Conservation (phyloP, 2,113 vertebrate genomes). For the Genyomyrus donnyi region DNA sequence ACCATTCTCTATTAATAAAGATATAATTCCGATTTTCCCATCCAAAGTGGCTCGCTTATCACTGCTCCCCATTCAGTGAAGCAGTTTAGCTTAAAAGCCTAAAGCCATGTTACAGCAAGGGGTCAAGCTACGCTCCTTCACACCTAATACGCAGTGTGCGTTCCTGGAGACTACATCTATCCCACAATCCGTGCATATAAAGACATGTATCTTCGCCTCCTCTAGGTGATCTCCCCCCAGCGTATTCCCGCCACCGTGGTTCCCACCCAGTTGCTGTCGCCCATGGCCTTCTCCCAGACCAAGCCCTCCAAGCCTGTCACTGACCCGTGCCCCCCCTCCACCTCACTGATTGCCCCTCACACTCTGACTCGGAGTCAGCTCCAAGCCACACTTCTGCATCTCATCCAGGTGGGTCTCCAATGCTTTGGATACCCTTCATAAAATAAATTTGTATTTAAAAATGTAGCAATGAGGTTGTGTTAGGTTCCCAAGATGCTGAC, state of each 20-base stretch:
- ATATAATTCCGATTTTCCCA: neutral
- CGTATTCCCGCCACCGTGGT: conserved; percentile 60
- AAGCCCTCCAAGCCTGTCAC: conserved; percentile 38
- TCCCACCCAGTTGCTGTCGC: conserved; percentile 73
- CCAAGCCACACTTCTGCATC: conserved; percentile 74
- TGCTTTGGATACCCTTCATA: neutral
- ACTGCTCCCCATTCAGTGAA: neutral
- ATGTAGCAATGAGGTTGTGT: neutral
- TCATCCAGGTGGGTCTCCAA: conserved; percentile 70
- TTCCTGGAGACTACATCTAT: neutral
- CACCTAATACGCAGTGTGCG: neutral
- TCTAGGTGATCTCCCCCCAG: conserved; percentile 69
- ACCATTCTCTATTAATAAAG: neutral
- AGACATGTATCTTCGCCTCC: neutral
- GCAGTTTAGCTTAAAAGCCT: neutral
- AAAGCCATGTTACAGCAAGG: neutral
- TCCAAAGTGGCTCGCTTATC: neutral
- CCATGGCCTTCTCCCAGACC: conserved; percentile 72
- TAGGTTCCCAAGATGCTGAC: neutral
- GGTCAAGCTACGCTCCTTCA: neutral
- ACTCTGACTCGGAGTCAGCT: conserved; percentile 71
- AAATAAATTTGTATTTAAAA: neutral
- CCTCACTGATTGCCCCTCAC: conserved; percentile 19
- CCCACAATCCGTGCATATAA: neutral
- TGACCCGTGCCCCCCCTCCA: conserved; percentile 21